phyloP scores from a whole-genome alignment of 2,888 invertebrate genomes.

The Andrena praecox region DNA sequence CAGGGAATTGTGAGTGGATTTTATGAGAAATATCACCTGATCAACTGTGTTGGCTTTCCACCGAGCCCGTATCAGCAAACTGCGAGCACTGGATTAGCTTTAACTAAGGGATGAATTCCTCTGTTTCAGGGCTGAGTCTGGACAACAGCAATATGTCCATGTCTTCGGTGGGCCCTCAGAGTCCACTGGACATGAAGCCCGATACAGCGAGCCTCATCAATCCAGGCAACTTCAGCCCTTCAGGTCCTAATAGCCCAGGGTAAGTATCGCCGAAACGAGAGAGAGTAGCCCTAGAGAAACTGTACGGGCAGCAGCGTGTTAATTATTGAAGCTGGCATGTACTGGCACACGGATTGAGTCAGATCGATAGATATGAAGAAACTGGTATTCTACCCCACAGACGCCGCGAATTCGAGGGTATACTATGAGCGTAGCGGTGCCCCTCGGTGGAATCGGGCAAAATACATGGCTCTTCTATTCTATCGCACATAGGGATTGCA shows the following conservation, averaged over 20 bases:
- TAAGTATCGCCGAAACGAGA: conserved; percentile 67
- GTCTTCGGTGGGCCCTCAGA: conserved; percentile 91
- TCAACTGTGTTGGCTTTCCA: too few relatives aligned
- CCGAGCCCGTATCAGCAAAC: too few relatives aligned
- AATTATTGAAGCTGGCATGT: neutral
- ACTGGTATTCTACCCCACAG: conserved; percentile 5
- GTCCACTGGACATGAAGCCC: conserved; percentile 95
- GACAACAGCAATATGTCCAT: conserved; percentile 90
- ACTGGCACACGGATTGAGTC: conserved; percentile 13
- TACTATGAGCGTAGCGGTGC: conserved; percentile 14
- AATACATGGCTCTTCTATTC: neutral
- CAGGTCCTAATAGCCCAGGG: conserved; percentile 88
- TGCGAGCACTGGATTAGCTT: neutral
- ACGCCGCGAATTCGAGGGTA: conserved; percentile 19
- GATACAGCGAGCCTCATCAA: conserved; percentile 91
- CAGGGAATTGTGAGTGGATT: too few relatives aligned
- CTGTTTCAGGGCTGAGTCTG: conserved; percentile 89
- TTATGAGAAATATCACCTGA: too few relatives aligned
- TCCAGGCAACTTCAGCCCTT: conserved; percentile 88
- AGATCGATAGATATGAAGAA: conserved; percentile 7
- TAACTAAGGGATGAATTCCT: neutral
- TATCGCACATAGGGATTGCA: too few relatives aligned
- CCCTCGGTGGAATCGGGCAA: conserved; percentile 15
- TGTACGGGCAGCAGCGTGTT: neutral
- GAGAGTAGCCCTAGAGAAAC: neutral